Conservation (phyloP, 2,797 vertebrate genomes). For the Dipus sagitta region DNA sequence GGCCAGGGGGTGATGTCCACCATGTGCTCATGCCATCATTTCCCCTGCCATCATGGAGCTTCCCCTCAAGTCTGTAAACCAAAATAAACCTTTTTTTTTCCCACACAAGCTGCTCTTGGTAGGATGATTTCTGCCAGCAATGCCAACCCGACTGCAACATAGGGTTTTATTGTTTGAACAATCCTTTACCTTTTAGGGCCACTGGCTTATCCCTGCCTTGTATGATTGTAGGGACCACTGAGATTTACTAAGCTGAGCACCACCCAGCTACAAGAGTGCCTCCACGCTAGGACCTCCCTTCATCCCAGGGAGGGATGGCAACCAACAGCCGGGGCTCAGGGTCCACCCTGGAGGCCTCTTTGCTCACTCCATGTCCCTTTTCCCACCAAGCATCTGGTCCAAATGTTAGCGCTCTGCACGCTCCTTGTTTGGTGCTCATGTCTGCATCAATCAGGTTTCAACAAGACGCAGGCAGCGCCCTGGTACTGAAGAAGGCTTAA, state of each 20-base stretch:
- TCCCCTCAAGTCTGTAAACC: no score
- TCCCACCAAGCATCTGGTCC: background rate
- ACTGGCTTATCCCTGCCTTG: background rate
- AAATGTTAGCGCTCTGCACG: background rate
- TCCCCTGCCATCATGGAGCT: no score
- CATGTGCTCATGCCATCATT: no score
- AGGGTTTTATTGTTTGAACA: background rate
- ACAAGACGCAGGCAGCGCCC: background rate
- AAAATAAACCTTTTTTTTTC: no score
- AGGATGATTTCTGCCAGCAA: no score
- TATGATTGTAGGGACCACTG: background rate
- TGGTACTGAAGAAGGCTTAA: background rate
- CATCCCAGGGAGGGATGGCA: background rate
- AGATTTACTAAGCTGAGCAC: background rate
- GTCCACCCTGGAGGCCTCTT: background rate
- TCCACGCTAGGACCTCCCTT: background rate
- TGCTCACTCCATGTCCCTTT: background rate
- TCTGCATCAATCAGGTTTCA: background rate
- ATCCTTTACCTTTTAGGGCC: constrained; percentile 1
- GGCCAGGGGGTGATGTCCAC: no score
- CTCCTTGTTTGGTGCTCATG: background rate
- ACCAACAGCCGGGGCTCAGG: background rate
- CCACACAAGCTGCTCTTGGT: no score
- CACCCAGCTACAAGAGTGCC: background rate
- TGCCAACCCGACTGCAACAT: no score